Evolutionary conservation across 2,888 invertebrate species (phyloP).

Genomic region (Athalia rosae): DNA sequence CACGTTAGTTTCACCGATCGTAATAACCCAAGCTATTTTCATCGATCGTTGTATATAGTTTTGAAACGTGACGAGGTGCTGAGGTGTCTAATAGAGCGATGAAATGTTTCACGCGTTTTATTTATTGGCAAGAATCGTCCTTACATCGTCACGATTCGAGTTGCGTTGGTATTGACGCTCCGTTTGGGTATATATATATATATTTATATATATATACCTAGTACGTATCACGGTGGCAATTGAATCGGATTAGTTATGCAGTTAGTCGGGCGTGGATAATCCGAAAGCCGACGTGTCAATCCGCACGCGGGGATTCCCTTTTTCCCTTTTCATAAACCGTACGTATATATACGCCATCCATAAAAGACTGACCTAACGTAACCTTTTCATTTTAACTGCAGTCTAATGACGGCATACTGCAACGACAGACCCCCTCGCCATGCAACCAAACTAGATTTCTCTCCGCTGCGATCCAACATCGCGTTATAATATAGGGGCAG

Average conservation of each 20-base stretch:
- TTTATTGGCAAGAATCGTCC: constrained; percentile 22
- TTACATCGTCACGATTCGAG: neutral
- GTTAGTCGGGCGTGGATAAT: constrained; percentile 66
- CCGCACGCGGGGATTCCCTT: constrained; percentile 45
- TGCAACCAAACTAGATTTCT: constrained; percentile 16
- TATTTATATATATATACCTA: neutral
- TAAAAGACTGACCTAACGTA: constrained; percentile 42
- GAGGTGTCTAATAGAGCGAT: neutral
- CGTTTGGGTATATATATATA: neutral
- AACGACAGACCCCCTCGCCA: constrained; percentile 14
- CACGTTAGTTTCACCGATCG: constrained; percentile 30
- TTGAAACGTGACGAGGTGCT: constrained; percentile 5
- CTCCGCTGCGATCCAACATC: neutral
- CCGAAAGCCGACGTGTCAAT: constrained; percentile 57
- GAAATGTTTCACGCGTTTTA: neutral
- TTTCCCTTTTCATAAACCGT: constrained; percentile 33
- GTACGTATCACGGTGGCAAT: constrained; percentile 56
- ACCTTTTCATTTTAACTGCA: constrained; percentile 37
- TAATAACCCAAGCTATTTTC: constrained; percentile 18
- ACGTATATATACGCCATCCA: constrained; percentile 28
- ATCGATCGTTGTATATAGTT: constrained; percentile 19
- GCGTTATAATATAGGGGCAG: neutral
- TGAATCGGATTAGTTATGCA: constrained; percentile 68
- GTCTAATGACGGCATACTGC: constrained; percentile 37
- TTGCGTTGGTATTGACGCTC: neutral